Evolutionary conservation across 2,113 vertebrate species (phyloP), one percentile per base, ranked within the genome.

Genomic region (Catharus minimus): DNA sequence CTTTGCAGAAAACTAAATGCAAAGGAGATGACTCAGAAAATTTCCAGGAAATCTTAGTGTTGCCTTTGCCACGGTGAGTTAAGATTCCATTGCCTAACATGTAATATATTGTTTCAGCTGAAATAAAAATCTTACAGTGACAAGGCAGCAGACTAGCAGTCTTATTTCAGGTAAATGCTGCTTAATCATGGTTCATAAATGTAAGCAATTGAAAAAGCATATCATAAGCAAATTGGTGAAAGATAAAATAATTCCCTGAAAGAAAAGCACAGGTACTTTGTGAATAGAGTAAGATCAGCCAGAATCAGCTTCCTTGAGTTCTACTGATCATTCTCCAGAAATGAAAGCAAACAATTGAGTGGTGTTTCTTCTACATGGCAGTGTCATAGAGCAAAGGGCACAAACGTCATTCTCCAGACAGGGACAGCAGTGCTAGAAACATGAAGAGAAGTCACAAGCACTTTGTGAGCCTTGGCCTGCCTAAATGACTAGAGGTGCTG

Each of bases 361-460:
- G 27, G 1, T 1, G 1, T 41, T 26, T 62, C 36, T 82, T 82
- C 71, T 32, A 0, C 0, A 0, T 58, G 53, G 23, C 52, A 78
- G 5, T n/a, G 30, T 61, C 32, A 7, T 1, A 20, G 73, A 61
- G 50, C 50, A 79, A 72, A 82, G 55, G 23, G 15, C 72, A 83
- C 32, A 55, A 46, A 50, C 0, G 0, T 38, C 0, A 0, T 43
- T 87, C 60, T 56, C 36, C n/a, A 43, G 82, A 21, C 17, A 60
- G 44, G 21, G 44, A 23, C 23, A 72, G 22, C 41, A 26, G 11
- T 38, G 56, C 50, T 68, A 44, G 4, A 5, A 9, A n/a, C 10
- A 19, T 43, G n/a, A 27, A 65, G 78, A 68, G 64, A 77, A 81
- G 22, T 17, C 60, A 64, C 6, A 3, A 26, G 13, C 8, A 9